Percentiles rank a stretch among this genome's conserved stretches.
These are phyloP conservation scores for Chloropsis cyanopogon DNA, from an alignment of 2,113 vertebrate species.

Conservation along the genomic window DNA sequence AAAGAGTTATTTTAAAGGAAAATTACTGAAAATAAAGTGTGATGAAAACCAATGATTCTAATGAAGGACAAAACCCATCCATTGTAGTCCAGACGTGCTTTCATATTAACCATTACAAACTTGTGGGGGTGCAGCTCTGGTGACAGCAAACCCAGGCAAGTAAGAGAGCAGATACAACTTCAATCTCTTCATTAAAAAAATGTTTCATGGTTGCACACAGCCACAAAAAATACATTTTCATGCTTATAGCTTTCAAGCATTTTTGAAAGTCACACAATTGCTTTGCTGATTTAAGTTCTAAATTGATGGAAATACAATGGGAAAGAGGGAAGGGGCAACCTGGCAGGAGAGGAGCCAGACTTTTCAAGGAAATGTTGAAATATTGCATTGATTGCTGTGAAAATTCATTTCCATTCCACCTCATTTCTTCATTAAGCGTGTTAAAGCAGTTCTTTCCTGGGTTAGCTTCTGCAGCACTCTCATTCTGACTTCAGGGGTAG, in stretches of 20 bases:
- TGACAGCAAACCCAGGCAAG: not conserved
- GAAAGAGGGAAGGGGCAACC: not conserved
- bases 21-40: constrained; percentile 11
- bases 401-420: constrained; percentile 1
- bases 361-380: not conserved
- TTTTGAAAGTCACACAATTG: constrained; percentile 40
- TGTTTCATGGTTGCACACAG: not conserved
- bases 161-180: not conserved
- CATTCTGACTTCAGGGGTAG: not conserved
- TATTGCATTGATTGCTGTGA: not conserved
- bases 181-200: constrained; percentile 38
- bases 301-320: constrained; percentile 14
- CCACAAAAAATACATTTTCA: constrained; percentile 46
- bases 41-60: constrained; percentile 11
- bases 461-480: not conserved
- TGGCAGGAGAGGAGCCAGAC: not conserved
- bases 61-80: not conserved
- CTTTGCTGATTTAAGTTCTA: constrained; percentile 46
- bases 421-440: not conserved
- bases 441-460: not conserved
- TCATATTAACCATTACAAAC: not conserved
- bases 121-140: not conserved
- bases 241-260: not conserved
- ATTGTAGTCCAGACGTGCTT: not conserved
- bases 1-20: constrained; percentile 35